Base-by-base conservation (phyloP, 2,888 invertebrate species). In the Caenorhabditis sp. region DNA sequence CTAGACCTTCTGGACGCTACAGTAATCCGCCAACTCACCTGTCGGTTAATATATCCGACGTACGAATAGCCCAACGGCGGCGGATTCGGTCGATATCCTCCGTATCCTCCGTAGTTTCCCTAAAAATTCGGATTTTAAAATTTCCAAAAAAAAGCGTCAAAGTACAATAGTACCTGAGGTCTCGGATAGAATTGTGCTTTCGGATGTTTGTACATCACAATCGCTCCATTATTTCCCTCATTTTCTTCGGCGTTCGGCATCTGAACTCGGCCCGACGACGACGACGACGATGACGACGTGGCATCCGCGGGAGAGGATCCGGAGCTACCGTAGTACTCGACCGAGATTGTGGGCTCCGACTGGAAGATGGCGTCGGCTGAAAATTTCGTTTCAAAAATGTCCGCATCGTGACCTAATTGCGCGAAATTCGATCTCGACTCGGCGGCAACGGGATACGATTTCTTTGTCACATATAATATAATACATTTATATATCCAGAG, bases 1-100 rank as follows among this genome's bases (percentile, higher is more conserved):
- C n/a, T n/a, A n/a, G n/a, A 43, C 15, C 15, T 43, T 20, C 22
- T n/a, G 17, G 41, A 41, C 4, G 13, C 17, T 17, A 26, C 39
- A 13, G 7, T 7, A 55, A 26, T 41, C 5, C 17, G 17, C 17
- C 2, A 15, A 15, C 59, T 9, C 5, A 73, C 78, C 74, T 86
- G 86, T 43, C 83, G 77, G 63, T 86, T 85, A 26, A 86, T 79
- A 48, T 86, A 86, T 13, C 83, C 84, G n/a, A 85, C 78, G 55
- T 86, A 86, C 8, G 82, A 80, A 45, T 83, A 83, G 9, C 83
- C 83, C 22, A 75, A 68, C 9, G 78, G 78, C 45, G 45, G 65
- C 2, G 76, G 70, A 15, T 59, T 73, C 41, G 66, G 66, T n/a
- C 74, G 55, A 43, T 61, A 66, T 1, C 53, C 53, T 22, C 74